phyloP scores from a whole-genome alignment of 1,140 invertebrate species.

The Manduca sexta region DNA sequence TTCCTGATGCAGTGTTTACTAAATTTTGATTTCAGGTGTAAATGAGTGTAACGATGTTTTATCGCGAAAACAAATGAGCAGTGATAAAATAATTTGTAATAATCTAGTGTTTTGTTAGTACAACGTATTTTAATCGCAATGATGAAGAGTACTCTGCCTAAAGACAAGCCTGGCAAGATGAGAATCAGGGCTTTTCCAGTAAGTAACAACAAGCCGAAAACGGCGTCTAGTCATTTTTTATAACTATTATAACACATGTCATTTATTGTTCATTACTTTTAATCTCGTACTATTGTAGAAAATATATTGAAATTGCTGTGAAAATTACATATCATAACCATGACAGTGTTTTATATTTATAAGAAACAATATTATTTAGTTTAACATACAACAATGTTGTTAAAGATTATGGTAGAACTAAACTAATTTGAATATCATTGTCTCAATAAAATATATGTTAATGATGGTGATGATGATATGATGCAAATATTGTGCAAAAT shows the following conservation, averaged over 20 bases:
- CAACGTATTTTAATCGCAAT: conserved; percentile 50
- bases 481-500: too few relatives aligned
- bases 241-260: conserved; percentile 22
- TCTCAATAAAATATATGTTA: too few relatives aligned
- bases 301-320: too few relatives aligned
- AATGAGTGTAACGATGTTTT: conserved; percentile 57
- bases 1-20: conserved; percentile 12
- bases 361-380: too few relatives aligned
- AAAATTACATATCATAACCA: too few relatives aligned
- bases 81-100: conserved; percentile 26
- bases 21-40: conserved; percentile 47
- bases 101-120: conserved; percentile 38
- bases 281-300: too few relatives aligned
- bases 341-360: too few relatives aligned
- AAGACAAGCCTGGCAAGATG: conserved; percentile 96
- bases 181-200: conserved; percentile 97
- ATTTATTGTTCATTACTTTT: conserved; percentile 12
- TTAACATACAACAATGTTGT: too few relatives aligned
- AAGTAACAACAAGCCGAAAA: conserved; percentile 68
- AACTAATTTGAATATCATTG: too few relatives aligned
- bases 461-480: too few relatives aligned
- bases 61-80: conserved; percentile 52
- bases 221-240: too few relatives aligned
- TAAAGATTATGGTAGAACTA: too few relatives aligned
- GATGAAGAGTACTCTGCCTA: conserved; percentile 84